These are phyloP conservation scores for Phocoena sinus DNA, from an alignment of 2,113 vertebrate genomes.

Conservation along the genomic window DNA sequence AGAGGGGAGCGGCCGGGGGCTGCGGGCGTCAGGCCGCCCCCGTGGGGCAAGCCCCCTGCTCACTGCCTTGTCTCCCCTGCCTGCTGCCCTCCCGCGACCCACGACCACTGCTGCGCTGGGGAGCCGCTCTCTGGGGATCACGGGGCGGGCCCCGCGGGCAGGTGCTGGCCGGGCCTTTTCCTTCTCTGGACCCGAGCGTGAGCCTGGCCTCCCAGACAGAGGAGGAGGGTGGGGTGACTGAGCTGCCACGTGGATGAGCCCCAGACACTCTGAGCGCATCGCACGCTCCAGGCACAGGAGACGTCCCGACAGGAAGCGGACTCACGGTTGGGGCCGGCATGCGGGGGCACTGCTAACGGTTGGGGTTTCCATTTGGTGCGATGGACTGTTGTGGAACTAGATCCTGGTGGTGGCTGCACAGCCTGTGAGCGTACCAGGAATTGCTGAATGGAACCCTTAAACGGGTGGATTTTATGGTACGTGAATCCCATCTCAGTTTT, in stretches of 20 bases:
- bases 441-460: accelerated
- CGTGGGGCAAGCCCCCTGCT: neutral
- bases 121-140: too few species aligned
- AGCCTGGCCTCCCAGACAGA: too few species aligned
- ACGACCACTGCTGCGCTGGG: too few species aligned
- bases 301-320: neutral
- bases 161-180: too few species aligned
- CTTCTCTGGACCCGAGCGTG: neutral
- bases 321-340: neutral
- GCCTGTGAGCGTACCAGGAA: neutral
- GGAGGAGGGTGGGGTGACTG: too few species aligned
- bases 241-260: too few species aligned
- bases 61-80: neutral
- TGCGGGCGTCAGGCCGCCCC: too few species aligned
- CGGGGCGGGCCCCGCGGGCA: too few species aligned
- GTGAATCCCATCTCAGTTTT: neutral
- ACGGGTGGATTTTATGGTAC: neutral
- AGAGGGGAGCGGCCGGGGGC: neutral
- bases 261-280: too few species aligned
- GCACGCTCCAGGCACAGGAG: neutral
- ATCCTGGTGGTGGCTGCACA: neutral
- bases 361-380: neutral
- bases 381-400: neutral
- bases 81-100: neutral
- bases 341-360: accelerated